Evolutionary conservation across 2,113 vertebrate genomes (phyloP).

Genomic region (Scalopus aquaticus): DNA sequence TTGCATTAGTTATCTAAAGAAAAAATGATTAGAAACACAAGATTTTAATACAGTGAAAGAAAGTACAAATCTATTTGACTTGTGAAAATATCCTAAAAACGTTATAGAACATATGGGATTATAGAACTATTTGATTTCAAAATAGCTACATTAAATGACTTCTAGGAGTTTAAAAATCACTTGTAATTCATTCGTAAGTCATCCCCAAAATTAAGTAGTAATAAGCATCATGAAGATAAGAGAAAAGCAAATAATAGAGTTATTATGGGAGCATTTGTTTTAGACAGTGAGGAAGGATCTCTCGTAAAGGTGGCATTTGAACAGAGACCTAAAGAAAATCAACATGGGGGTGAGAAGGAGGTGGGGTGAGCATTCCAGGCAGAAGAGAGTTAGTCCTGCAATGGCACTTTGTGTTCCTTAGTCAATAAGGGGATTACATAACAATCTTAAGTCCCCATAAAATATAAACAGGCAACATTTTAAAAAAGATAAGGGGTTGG

Average conservation of each 20-base stretch:
- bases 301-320: background rate
- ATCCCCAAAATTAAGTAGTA: background rate
- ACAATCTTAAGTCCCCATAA: background rate
- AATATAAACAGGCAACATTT: constrained; percentile 2
- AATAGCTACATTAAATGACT: background rate
- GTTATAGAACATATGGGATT: background rate
- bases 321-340: background rate
- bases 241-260: background rate
- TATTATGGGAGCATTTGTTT: background rate
- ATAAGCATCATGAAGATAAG: background rate
- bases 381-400: background rate
- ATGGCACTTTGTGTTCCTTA: background rate
- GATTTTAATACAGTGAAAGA: background rate
- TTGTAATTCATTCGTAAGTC: background rate
- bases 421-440: background rate
- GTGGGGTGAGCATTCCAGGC: background rate
- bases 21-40: background rate
- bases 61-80: background rate
- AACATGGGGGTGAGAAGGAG: background rate
- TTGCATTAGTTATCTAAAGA: background rate
- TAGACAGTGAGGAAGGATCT: background rate
- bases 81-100: constrained; percentile 20
- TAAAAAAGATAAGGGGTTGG: background rate
- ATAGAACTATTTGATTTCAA: constrained; percentile 1
- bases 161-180: background rate